A percentile compares a stretch with the other conserved stretches of the same genome.
These are phyloP conservation scores for Amphipyra tragopoginis DNA, from an alignment of 2,888 invertebrate species.

Conservation along the genomic window DNA sequence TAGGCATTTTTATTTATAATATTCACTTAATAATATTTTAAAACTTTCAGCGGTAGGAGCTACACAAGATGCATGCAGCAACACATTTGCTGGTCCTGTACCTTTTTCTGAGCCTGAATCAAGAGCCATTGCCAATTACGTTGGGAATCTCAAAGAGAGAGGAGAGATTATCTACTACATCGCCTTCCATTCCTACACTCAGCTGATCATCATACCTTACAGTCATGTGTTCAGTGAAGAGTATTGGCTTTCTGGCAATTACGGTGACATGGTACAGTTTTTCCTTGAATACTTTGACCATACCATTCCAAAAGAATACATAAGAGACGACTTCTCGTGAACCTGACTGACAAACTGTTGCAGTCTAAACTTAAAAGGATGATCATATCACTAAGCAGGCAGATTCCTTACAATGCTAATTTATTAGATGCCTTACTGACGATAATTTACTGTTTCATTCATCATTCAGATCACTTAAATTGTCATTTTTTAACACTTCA, in stretches of 20 bases:
- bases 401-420: no score
- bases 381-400: no score
- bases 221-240: constrained; percentile 73
- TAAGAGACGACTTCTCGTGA: no score
- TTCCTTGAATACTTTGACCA: neutral
- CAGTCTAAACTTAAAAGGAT: no score
- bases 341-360: no score
- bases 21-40: no score
- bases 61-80: constrained; percentile 83
- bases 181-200: constrained; percentile 90
- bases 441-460: no score
- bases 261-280: constrained; percentile 76
- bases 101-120: constrained; percentile 90
- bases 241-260: constrained; percentile 69
- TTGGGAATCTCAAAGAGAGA: constrained; percentile 60
- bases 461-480: no score
- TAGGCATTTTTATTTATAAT: no score
- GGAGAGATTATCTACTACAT: constrained; percentile 84
- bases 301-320: neutral
- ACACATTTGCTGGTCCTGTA: constrained; percentile 86
- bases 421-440: no score
- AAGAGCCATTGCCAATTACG: constrained; percentile 77
- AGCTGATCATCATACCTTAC: constrained; percentile 87
- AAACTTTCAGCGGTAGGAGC: constrained; percentile 75
- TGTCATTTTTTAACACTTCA: no score